Evolutionary conservation across 2,797 vertebrate species (phyloP), one percentile per base, ranked within the genome.

Genomic region (Ptychobarbus kaznakovi): DNA sequence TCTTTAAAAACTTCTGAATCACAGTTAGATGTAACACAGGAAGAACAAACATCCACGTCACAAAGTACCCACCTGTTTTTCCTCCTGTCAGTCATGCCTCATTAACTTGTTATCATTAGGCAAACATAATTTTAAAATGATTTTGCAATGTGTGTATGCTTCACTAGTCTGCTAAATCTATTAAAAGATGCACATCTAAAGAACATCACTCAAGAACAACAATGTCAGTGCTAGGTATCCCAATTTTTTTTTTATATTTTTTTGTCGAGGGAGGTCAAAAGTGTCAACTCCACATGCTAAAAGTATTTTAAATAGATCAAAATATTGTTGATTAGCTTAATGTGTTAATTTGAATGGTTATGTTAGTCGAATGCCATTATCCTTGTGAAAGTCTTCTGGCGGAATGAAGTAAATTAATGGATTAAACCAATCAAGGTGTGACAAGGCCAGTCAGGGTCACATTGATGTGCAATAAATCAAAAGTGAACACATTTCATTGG

Each of bases 101-200:
- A 87, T 87, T 84, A 76, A 79, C n/a, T 85, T 63, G 32, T 74
- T 69, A 87, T 80, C 44, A 66, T 81, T 61, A 75, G 58, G 69
- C 56, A 80, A 84, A 51, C 78, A 61, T 53, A 3, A 83, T 77
- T 81, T 84, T 56, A 51, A 81, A 81, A 81, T 77, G 13, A 84
- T 68, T 56, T 46, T 51, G 40, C 42, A 42, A 75, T 3, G 69
- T 18, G 35, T 66, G 25, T n/a, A 72, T 77, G 86, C 82, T 68
- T 81, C 76, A 58, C n/a, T 25, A 42, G 11, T 79, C 61, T n/a
- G 44, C 10, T 77, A 28, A 75, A 35, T 42, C 73, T 44, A 75
- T 80, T 69, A 84, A 28, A 69, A 69, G 7, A 35, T 69, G 38
- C 49, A 69, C 38, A 38, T 69, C 40, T 65, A 58, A 75, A 74